A percentile compares a stretch with the other conserved stretches of the same genome.
phyloP scores from a whole-genome alignment of 2,113 vertebrate genomes.

The Trinectes maculatus region DNA sequence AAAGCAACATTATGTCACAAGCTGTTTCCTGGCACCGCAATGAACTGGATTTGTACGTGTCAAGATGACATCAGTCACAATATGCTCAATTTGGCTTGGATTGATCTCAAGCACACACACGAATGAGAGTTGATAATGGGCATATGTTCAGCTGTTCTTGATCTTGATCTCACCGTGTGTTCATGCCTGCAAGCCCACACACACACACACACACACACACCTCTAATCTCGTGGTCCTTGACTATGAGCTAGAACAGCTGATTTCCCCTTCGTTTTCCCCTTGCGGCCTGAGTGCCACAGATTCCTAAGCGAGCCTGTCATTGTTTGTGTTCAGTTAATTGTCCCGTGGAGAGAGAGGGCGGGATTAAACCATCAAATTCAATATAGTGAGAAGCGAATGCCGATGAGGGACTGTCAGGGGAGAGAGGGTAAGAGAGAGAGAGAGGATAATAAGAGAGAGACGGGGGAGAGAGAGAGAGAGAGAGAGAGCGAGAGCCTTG shows the following conservation, averaged over 20 bases:
- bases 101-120: conserved; percentile 7
- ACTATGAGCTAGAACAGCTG: conserved; percentile 67
- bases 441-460: conserved; percentile 19
- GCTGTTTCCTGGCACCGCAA: conserved; percentile 42
- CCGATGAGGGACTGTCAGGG: conserved; percentile 57
- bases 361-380: conserved; percentile 74
- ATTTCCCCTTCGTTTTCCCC: conserved; percentile 66
- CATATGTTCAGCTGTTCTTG: conserved; percentile 46
- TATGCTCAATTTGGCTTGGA: conserved; percentile 7
- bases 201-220: conserved; percentile 14
- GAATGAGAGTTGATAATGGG: conserved; percentile 19
- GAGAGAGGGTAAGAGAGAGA: conserved; percentile 32
- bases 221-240: conserved; percentile 55
- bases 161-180: conserved; percentile 23
- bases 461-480: conserved; percentile 28
- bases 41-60: conserved; percentile 51
- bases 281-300: conserved; percentile 56
- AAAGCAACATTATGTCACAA: conserved; percentile 62
- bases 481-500: conserved; percentile 30
- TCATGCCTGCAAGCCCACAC: conserved; percentile 42
- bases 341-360: conserved; percentile 59
- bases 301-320: conserved; percentile 75
- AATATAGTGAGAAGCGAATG: conserved; percentile 71
- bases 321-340: conserved; percentile 75
- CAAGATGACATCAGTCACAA: conserved; percentile 46